Evolutionary conservation across 2,888 invertebrate genomes (phyloP), one percentile per base, ranked within the genome.

Genomic region (Ceramica pisi): DNA sequence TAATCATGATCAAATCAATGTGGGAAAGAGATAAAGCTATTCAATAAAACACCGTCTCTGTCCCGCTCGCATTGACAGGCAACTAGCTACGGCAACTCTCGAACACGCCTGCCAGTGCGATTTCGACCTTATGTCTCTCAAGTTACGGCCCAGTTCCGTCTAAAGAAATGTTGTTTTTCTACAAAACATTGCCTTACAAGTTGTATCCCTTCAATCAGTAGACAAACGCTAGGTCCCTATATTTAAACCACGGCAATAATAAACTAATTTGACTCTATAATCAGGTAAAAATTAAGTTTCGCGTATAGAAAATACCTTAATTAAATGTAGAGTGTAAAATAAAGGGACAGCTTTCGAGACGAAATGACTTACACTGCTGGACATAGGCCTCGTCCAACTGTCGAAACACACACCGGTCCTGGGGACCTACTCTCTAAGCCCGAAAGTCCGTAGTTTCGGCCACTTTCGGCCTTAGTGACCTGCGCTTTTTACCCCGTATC

Each of bases 231-330:
- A 74, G 78, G 19, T 61, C 31, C 48, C 23, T 19, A 9, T 44
- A 73, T 31, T 19, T 44, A 62, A 53, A 71, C 12, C 12, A 3
- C 19, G 70, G 10, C 44, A 70, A 44, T 68, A 26, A 51, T 57
- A 48, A 59, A n/a, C 21, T 23, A 50, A 53, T 62, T 59, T 71
- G 44, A 48, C 55, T 60, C n/a, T 61, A 14, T 63, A 61, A 26
- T 61, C 23, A 67, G 68, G 71, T 82, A 73, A 80, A 81, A 59
- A 2, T 48, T 72, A 66, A 72, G 67, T 51, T 61, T 59, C 7
- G 51, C 67, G 41, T 71, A 46, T 53, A 66, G 35, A 60, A 73
- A 57, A 70, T 82, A 82, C 70, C 83, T 80, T 44, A 64, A 26
- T 51, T 12, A 63, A 70, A 67, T 67, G 51, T 56, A 53, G 66